These are phyloP conservation scores for Microctenopoma stevenorrisi DNA, from an alignment of 2,797 vertebrate genomes.

Conservation along the genomic window DNA sequence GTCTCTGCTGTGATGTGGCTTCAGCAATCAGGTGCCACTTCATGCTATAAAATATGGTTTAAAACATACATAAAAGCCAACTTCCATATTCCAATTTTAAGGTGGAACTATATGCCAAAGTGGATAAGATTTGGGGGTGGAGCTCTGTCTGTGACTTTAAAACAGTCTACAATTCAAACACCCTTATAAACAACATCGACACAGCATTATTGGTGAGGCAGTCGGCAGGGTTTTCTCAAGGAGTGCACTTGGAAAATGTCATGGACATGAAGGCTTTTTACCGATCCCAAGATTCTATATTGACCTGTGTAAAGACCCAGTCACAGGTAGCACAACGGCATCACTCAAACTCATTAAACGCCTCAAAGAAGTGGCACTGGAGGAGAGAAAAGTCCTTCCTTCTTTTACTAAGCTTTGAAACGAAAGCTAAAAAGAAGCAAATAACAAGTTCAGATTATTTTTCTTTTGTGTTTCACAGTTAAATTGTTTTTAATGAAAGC, in stretches of 20 bases:
- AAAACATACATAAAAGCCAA: not conserved
- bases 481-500: not conserved
- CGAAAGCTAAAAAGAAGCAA: not conserved
- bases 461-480: not conserved
- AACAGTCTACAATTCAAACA: slow-evolving; percentile 35
- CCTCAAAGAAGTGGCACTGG: not conserved
- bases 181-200: slow-evolving; percentile 27
- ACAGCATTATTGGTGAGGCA: slow-evolving; percentile 25
- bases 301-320: slow-evolving; percentile 39
- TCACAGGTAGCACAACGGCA: slow-evolving; percentile 21
- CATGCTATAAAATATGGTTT: too few species aligned
- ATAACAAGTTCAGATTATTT: too few species aligned
- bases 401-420: not conserved
- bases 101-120: slow-evolving; percentile 38
- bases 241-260: slow-evolving; percentile 50
- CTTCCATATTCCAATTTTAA: slow-evolving; percentile 16
- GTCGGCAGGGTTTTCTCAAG: slow-evolving; percentile 29
- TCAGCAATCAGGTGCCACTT: too few species aligned
- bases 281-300: slow-evolving; percentile 17
- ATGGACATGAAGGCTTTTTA: slow-evolving; percentile 16
- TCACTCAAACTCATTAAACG: slow-evolving; percentile 6
- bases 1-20: too few species aligned
- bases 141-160: slow-evolving; percentile 35
- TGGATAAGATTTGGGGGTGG: slow-evolving; percentile 1
- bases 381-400: not conserved